Percentiles rank a stretch among this genome's conserved stretches.
Conservation (phyloP, 1,140 invertebrate genomes). For the Drosophila elegans region DNA sequence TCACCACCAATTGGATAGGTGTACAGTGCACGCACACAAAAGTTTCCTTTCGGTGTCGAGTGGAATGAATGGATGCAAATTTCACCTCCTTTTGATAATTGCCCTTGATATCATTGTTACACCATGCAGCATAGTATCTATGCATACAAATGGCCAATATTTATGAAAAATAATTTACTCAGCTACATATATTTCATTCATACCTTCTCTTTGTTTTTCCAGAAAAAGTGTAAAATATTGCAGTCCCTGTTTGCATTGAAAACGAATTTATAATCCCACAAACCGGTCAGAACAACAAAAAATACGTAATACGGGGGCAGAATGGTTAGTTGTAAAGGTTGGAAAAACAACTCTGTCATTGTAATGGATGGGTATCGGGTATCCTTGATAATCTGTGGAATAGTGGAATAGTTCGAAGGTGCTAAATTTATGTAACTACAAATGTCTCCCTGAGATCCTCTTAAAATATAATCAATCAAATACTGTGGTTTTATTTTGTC, state of each 20-base stretch:
- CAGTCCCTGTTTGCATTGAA: conserved; percentile 61
- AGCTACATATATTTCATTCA: conserved; percentile 1
- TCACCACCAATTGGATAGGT: neutral
- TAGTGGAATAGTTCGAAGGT: neutral
- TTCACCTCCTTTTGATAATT: conserved; percentile 30
- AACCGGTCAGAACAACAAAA: conserved; percentile 59
- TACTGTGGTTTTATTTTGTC: no score
- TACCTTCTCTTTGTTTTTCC: neutral
- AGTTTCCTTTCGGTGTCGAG: neutral
- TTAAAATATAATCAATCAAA: neutral
- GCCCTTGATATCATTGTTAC: conserved; percentile 34
- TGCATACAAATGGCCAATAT: conserved; percentile 30
- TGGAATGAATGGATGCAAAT: conserved; percentile 4
- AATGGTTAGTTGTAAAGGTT: neutral
- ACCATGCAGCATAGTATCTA: conserved; percentile 11
- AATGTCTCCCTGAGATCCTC: neutral
- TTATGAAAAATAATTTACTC: conserved; percentile 45
- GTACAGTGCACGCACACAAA: neutral
- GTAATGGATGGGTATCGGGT: neutral
- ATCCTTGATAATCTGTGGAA: neutral
- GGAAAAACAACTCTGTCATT: neutral
- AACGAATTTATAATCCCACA: conserved; percentile 76
- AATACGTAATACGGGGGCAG: conserved; percentile 36
- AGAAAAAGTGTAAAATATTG: conserved; percentile 43
- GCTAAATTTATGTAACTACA: neutral